A percentile compares a stretch with the other conserved stretches of the same genome.
These are phyloP conservation scores for Notocelia uddmanniana DNA, from an alignment of 2,888 invertebrate species.

Conservation along the genomic window DNA sequence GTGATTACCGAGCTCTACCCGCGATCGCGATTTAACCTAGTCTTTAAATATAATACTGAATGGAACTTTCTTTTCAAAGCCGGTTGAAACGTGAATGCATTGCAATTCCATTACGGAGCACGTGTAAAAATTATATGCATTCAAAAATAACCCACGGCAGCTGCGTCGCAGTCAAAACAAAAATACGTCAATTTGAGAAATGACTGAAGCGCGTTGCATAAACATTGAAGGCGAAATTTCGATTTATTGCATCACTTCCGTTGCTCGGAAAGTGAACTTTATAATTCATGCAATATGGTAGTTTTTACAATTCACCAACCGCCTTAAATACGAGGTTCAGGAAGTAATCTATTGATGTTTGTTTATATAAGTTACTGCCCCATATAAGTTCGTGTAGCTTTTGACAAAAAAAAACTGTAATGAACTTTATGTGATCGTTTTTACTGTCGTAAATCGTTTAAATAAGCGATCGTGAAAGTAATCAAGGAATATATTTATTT, in stretches of 20 bases:
- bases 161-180: constrained; percentile 63
- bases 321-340: neutral
- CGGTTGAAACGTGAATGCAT: neutral
- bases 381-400: neutral
- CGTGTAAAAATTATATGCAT: constrained; percentile 19
- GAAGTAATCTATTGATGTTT: neutral
- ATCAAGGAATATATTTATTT: neutral
- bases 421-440: neutral
- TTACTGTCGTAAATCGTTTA: neutral
- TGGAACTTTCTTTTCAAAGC: neutral
- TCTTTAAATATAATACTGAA: neutral
- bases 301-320: neutral
- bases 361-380: neutral
- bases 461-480: neutral
- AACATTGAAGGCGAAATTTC: constrained; percentile 14
- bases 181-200: constrained; percentile 61
- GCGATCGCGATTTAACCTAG: no score
- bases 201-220: constrained; percentile 39
- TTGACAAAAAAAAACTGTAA: neutral
- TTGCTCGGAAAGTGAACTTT: neutral
- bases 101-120: neutral
- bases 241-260: constrained; percentile 7
- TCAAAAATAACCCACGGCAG: constrained; percentile 50
- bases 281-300: neutral
- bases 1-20: no score